Base-by-base conservation (phyloP, 2,888 invertebrate species). In the Drosophila rellima region DNA sequence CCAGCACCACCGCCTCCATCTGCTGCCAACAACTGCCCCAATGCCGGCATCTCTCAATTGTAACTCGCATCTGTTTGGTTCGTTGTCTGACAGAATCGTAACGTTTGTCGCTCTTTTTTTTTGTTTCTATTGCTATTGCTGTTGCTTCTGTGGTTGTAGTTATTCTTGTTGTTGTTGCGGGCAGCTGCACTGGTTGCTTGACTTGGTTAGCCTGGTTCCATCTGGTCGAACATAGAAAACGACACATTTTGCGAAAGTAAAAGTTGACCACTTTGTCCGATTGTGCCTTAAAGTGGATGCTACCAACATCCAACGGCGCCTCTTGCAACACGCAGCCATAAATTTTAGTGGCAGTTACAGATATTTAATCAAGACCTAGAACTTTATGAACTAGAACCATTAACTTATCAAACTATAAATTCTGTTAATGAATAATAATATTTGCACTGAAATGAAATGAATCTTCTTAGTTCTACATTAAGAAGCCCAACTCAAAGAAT, bases 161-260 rank as follows among this genome's bases (percentile, higher is more conserved):
- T 52, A 50, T 52, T 63, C 61, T 64, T 64, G 62, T 59, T 40
- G 55, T 40, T 65, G 62, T 70, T 68, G 71, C 70, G 69, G 78
- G 66, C 79, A 70, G 82, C 81, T 86, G 82, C 79, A 79, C 37
- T 62, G 70, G 62, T 77, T 77, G 69, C 55, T 72, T 60, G 63
- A 57, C 39, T 76, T 57, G 66, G 57, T 70, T 74, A 67, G 70
- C 55, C 60, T 70, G 67, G 87, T 86, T 83, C 87, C 87, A 83
- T 75, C 80, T 83, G 83, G 83, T 61, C 84, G 74, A 86, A 78
- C 87, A 83, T 84, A 66, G 78, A 83, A 86, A 83, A 80, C 79
- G 73, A 71, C 84, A 77, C 72, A 79, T 68, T 77, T 82, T 69
- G 72, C 70, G 74, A 83, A 86, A 83, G 83, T 86, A 83, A 86